Base-by-base conservation (phyloP, 2,888 invertebrate species). In the Lasioglossum villosulum region DNA sequence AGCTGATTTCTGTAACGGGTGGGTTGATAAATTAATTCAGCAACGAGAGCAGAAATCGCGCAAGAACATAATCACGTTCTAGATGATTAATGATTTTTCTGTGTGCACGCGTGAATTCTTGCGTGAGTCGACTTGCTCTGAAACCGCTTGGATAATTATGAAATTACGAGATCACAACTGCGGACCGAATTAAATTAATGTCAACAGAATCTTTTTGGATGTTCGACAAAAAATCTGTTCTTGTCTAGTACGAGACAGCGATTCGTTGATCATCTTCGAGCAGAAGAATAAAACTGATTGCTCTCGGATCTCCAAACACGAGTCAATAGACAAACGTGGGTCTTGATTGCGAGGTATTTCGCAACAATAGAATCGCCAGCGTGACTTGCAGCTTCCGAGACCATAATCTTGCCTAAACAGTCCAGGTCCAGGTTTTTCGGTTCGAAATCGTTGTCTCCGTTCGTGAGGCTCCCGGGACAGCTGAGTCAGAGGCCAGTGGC, bases 401-500 rank as follows among this genome's bases (percentile, higher is more conserved):
- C 30, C 23, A 4, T 0, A 45, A 16, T 63, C 63, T 34, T 12
- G 19, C 48, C 52, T 48, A 73, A 73, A 73, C 34, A 10, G 73
- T 73, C 4, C 12, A 12, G 39, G 27, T 39, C 23, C n/a, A 19
- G 5, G 68, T 37, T 70, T 70, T 42, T 70, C 37, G 10, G 27
- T n/a, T 10, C 39, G 39, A 14, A 70, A 70, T 42, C 70, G n/a
- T n/a, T 70, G 70, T 70, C 70, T 39, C 42, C 42, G 39, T 70
- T 70, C 42, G 27, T 0, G 14, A 12, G 34, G 23, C n/a, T 14
- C n/a, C 2, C n/a, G 39, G 42, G 39, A 23, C 23, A 80, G 79
- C 84, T 83, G 86, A 90, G 75, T 87, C 90, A 90, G 30, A 80
- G 59, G 23, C 74, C 68, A 42, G 75, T 52, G 30, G 59, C 45